phyloP scores from a whole-genome alignment of 35 echinoderm and acorn worm species.

The Eucidaris tribuloides region DNA sequence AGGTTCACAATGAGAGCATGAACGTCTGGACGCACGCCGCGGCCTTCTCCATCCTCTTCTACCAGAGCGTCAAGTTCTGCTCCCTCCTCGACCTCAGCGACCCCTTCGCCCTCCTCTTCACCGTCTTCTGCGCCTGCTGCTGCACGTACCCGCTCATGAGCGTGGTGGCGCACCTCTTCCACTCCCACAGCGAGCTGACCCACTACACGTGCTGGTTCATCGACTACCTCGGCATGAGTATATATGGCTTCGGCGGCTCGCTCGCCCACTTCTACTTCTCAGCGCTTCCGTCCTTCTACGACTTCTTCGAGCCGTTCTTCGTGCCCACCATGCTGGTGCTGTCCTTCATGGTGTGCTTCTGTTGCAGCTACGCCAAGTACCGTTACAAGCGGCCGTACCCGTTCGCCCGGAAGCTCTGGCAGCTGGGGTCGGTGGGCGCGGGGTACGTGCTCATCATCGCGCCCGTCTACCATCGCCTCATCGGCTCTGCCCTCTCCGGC shows the following conservation, averaged over 20 bases:
- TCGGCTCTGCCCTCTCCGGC: background rate
- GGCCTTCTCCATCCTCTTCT: slow-evolving; percentile 49
- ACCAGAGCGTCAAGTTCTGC: slow-evolving; percentile 38
- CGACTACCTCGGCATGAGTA: slow-evolving; percentile 86
- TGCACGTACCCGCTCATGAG: slow-evolving; percentile 64
- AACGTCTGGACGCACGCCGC: slow-evolving; percentile 89
- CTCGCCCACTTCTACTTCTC: slow-evolving; percentile 65
- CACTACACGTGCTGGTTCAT: slow-evolving; percentile 93
- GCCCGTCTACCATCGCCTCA: slow-evolving; percentile 60
- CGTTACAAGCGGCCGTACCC: slow-evolving; percentile 83
- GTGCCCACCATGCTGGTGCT: slow-evolving; percentile 55
- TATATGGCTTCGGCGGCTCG: slow-evolving; percentile 50
- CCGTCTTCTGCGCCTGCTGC: slow-evolving; percentile 63
- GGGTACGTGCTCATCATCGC: slow-evolving; percentile 47
- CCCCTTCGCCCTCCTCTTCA: slow-evolving; percentile 62
- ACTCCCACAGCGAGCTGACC: slow-evolving; percentile 69
- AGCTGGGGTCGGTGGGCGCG: slow-evolving; percentile 61
- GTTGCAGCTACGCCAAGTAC: slow-evolving; percentile 89
- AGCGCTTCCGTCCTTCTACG: slow-evolving; percentile 53
- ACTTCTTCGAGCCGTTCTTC: slow-evolving; percentile 31
- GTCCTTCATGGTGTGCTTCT: slow-evolving; percentile 51
- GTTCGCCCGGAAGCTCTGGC: slow-evolving; percentile 75
- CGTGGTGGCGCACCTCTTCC: slow-evolving; percentile 74
- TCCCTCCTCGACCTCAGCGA: slow-evolving; percentile 59
- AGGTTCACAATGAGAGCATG: slow-evolving; percentile 87